Conservation (phyloP, 2,113 vertebrate species). For the Tenrec ecaudatus region DNA sequence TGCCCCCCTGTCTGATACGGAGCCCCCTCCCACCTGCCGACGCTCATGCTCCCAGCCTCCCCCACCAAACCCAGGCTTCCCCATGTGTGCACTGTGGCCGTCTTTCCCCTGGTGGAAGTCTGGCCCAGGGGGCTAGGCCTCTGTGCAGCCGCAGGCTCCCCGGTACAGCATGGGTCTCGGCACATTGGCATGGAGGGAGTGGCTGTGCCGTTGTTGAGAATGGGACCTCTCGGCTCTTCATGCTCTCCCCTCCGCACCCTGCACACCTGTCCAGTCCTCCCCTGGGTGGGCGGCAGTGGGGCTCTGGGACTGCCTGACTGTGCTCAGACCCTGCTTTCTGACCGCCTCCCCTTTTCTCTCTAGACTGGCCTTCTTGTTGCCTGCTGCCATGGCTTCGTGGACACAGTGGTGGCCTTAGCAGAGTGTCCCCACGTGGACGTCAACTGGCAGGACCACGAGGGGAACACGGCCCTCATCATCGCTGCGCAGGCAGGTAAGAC, state of each 20-base stretch:
- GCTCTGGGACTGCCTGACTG: rapidly evolving
- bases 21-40: background rate
- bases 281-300: too few species aligned
- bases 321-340: constrained; percentile 26
- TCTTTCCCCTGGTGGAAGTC: too few species aligned
- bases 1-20: rapidly evolving
- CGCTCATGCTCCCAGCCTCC: background rate
- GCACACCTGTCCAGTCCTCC: rapidly evolving
- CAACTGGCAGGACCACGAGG: constrained; percentile 99
- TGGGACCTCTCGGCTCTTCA: rapidly evolving
- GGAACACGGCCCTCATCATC: constrained; percentile 96
- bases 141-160: too few species aligned
- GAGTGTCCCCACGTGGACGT: constrained; percentile 95
- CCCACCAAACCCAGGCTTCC: too few species aligned
- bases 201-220: rapidly evolving
- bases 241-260: rapidly evolving
- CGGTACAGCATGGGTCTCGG: too few species aligned
- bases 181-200: too few species aligned
- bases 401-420: constrained; percentile 93
- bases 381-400: constrained; percentile 97
- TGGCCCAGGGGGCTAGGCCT: too few species aligned
- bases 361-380: constrained; percentile 96
- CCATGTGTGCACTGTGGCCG: too few species aligned
- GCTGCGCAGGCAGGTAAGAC: constrained; percentile 96
- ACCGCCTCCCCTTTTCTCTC: constrained; percentile 75